Base-by-base conservation (phyloP, 2,888 invertebrate species). In the Lepeophtheirus nordmannii region DNA sequence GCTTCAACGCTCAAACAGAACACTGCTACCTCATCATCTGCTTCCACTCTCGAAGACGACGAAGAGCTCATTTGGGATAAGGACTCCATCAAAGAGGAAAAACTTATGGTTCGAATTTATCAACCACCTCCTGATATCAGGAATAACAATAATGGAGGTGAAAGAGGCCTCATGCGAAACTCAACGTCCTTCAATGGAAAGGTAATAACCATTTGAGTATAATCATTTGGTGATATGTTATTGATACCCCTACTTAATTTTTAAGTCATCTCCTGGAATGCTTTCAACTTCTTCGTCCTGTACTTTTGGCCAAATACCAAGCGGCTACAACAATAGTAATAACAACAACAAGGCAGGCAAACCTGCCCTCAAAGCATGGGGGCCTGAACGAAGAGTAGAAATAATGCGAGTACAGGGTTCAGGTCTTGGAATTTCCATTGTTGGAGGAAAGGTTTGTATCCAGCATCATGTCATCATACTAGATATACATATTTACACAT, bases 371-470 rank as follows among this genome's bases (percentile, higher is more conserved):
- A 46, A 46, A 46, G 53, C 53, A 8, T 66, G 66, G 66, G 65
- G 66, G 12, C 20, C 59, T 17, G 17, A 38, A 12, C 30, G 66
- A 23, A 12, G 12, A 23, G 66, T 66, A 5, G 66, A 66, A 23
- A 58, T 66, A 9, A n/a, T n/a, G 12, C 59, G 66, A 17, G 60
- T 39, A 14, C 17, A 11, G 1, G 66, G 66, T 20, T 17, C 23
- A 20, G 17, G 58, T 17, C 37, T 66, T 1, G 66, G 66, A n/a
- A 40, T 66, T 11, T 66, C 66, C 22, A 66, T 66, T 22, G 66
- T 66, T 38, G 66, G 66, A 10, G 66, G 66, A 30, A 66, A 66
- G 46, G 66, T 61, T n/a, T 12, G 46, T 17, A n/a, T 46, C 14
- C 8, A 5, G 53, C 8, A 46, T n/a, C 53, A 2, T 17, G 14